A percentile compares a stretch with the other conserved stretches of the same genome.
phyloP scores from a whole-genome alignment of 2,113 vertebrate species.

The Eclectus roratus region DNA sequence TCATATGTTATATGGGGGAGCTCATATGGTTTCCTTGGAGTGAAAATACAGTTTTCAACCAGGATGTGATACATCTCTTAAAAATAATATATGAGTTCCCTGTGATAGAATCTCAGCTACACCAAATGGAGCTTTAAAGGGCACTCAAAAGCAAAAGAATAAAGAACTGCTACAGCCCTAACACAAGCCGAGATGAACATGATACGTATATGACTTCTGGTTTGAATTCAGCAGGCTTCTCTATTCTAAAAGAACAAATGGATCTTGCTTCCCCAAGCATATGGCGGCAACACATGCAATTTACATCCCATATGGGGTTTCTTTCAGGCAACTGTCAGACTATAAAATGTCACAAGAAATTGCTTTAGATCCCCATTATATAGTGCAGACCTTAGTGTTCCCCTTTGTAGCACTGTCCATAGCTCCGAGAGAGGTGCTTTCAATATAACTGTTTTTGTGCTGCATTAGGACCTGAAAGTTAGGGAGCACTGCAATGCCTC shows the following conservation, averaged over 20 bases:
- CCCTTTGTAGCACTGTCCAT: not conserved
- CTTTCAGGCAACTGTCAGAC: not conserved
- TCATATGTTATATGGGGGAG: not conserved
- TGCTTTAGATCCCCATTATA: not conserved
- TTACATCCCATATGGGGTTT: conserved; percentile 53
- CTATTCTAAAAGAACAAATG: conserved; percentile 46
- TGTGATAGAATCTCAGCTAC: not conserved
- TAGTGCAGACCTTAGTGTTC: not conserved
- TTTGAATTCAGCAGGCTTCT: conserved; percentile 45
- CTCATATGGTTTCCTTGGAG: not conserved
- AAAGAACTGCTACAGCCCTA: not conserved
- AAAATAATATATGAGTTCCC: not conserved
- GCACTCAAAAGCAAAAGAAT: not conserved
- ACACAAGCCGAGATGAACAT: not conserved
- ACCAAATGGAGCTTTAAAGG: not conserved
- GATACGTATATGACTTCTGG: not conserved
- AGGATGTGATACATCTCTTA: not conserved
- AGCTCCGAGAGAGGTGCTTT: not conserved
- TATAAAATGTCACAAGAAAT: conserved; percentile 9
- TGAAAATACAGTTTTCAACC: not conserved
- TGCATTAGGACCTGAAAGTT: not conserved
- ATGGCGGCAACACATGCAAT: conserved; percentile 38
- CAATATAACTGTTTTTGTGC: not conserved
- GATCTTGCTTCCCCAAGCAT: conserved; percentile 32
- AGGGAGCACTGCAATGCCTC: not conserved